A percentile compares a stretch with the other conserved stretches of the same genome.
phyloP scores from a whole-genome alignment of 2,113 vertebrate genomes.

The Peromyscus maniculatus region DNA sequence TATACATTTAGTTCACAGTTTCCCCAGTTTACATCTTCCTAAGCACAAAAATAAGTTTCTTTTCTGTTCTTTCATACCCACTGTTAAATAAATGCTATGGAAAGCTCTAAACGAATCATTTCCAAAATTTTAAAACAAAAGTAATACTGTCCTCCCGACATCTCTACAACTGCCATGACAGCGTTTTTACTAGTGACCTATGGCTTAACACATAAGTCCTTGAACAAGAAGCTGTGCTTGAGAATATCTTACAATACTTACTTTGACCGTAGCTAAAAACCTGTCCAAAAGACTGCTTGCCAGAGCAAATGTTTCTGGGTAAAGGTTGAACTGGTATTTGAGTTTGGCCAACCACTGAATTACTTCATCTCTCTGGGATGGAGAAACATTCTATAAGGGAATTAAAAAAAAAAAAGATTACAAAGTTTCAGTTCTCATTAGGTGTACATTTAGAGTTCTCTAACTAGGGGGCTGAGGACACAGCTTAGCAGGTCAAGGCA shows the following conservation, averaged over 20 bases:
- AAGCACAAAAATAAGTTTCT: conserved; percentile 49
- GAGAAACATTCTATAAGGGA: conserved; percentile 94
- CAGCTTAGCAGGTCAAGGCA: background rate
- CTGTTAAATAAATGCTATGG: conserved; percentile 54
- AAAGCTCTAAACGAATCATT: conserved; percentile 34
- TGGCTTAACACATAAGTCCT: conserved; percentile 5
- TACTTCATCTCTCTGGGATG: conserved; percentile 96
- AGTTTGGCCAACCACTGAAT: conserved; percentile 96
- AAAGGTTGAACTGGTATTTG: conserved; percentile 94
- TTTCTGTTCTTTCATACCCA: conserved; percentile 44
- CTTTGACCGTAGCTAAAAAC: conserved; percentile 97
- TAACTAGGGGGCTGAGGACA: background rate
- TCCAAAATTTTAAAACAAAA: conserved; percentile 49
- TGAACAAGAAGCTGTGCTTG: background rate
- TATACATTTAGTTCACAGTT: conserved; percentile 43
- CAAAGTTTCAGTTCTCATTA: conserved; percentile 33
- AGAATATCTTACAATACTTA: conserved; percentile 83
- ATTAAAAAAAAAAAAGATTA: background rate
- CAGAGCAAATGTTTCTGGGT: conserved; percentile 97
- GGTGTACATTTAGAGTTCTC: conserved; percentile 43
- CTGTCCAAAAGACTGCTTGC: conserved; percentile 97
- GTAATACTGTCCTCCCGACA: background rate
- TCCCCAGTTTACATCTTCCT: background rate
- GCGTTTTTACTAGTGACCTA: background rate
- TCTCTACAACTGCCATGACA: background rate